Percentiles rank a stretch among this genome's conserved stretches.
phyloP scores from a whole-genome alignment of 2,113 vertebrate genomes.

The Alaudala cheleensis region DNA sequence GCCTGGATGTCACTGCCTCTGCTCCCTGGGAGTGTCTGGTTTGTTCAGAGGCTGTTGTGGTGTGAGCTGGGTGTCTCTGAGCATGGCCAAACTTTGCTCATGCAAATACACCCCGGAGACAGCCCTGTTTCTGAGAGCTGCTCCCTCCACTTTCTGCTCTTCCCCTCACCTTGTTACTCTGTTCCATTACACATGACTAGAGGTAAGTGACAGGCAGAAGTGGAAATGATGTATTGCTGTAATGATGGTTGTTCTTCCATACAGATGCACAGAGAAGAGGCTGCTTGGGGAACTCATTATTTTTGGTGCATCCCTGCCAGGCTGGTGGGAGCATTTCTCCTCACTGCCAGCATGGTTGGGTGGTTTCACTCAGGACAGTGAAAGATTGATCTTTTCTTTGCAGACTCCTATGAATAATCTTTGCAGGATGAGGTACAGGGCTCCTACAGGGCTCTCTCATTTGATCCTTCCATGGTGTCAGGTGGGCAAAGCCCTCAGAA shows the following conservation, averaged over 20 bases:
- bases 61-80: background rate
- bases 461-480: background rate
- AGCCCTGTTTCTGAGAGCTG: background rate
- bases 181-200: background rate
- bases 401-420: background rate
- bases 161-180: background rate
- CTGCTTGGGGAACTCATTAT: background rate
- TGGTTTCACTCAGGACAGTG: background rate
- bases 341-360: background rate
- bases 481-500: background rate
- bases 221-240: background rate
- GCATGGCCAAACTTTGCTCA: background rate
- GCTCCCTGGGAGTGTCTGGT: background rate
- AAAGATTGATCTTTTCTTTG: background rate
- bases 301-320: background rate
- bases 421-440: background rate
- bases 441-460: background rate
- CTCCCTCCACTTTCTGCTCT: background rate
- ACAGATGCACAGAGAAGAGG: background rate
- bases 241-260: background rate
- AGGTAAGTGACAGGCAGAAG: background rate
- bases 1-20: background rate
- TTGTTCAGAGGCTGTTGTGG: background rate
- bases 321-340: background rate
- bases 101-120: background rate